These are phyloP conservation scores for Gerris buenoi DNA, from an alignment of 1,140 invertebrate genomes.

Conservation along the genomic window DNA sequence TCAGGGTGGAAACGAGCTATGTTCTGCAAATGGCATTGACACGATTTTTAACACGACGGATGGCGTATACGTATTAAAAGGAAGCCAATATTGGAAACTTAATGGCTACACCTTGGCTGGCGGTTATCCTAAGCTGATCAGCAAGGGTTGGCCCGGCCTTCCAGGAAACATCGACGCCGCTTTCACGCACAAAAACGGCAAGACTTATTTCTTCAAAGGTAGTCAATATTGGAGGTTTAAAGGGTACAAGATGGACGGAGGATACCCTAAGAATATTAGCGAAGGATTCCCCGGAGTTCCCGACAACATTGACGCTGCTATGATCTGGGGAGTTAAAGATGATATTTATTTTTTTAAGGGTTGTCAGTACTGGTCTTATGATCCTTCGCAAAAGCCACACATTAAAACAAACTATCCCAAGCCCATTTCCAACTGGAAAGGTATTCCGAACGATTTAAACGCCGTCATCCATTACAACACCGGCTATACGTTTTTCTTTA, in stretches of 20 bases:
- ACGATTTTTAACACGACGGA: slow-evolving; percentile 68
- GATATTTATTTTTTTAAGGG: slow-evolving; percentile 94
- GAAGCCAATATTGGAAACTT: slow-evolving; percentile 59
- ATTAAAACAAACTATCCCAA: slow-evolving; percentile 81
- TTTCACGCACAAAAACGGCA: slow-evolving; percentile 79
- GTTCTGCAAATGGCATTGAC: slow-evolving; percentile 62
- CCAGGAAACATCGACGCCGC: slow-evolving; percentile 75
- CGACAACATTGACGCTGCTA: slow-evolving; percentile 75
- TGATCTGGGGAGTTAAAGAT: slow-evolving; percentile 90
- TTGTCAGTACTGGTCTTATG: slow-evolving; percentile 84
- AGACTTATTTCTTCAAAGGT: slow-evolving; percentile 78
- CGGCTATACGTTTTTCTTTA: too few relatives aligned
- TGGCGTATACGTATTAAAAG: slow-evolving; percentile 84
- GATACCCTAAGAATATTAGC: slow-evolving; percentile 79
- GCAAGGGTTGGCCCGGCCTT: slow-evolving; percentile 61
- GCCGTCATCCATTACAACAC: too few relatives aligned
- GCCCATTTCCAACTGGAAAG: too few relatives aligned
- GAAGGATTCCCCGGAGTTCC: slow-evolving; percentile 85
- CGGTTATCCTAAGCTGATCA: slow-evolving; percentile 67
- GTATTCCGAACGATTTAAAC: too few relatives aligned
- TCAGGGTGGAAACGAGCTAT: slow-evolving; percentile 40
- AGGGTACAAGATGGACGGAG: slow-evolving; percentile 62
- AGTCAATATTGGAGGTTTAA: slow-evolving; percentile 85
- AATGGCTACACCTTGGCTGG: slow-evolving; percentile 61
- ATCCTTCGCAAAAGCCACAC: slow-evolving; percentile 66